Conservation (phyloP, 2,113 vertebrate species). For the Cygnus buccinator region DNA sequence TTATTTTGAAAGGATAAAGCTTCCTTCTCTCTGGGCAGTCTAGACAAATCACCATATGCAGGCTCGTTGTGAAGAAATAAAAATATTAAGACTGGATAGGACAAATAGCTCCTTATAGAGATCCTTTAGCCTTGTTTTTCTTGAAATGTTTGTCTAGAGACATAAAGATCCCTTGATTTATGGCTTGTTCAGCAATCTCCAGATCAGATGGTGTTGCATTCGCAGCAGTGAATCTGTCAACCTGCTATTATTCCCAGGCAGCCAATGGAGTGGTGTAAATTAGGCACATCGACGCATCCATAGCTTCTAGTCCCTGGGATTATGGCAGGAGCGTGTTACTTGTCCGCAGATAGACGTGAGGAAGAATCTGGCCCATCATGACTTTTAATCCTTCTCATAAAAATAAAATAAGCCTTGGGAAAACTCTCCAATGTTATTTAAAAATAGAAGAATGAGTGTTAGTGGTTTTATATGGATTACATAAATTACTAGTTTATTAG, state of each 20-base stretch:
- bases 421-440: conserved; percentile 39
- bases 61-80: background rate
- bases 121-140: conserved; percentile 48
- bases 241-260: background rate
- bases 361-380: conserved; percentile 32
- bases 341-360: conserved; percentile 26
- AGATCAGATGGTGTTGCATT: conserved; percentile 35
- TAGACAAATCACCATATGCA: background rate
- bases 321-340: background rate
- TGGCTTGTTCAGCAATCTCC: conserved; percentile 26
- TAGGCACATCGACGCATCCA: background rate
- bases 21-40: background rate
- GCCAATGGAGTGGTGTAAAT: background rate
- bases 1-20: background rate
- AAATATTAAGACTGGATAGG: conserved; percentile 30
- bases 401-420: conserved; percentile 57
- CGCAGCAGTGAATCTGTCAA: conserved; percentile 56
- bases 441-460: conserved; percentile 58
- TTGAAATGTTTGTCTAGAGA: conserved; percentile 55
- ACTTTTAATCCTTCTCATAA: conserved; percentile 60
- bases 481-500: conserved; percentile 61
- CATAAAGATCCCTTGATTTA: conserved; percentile 32
- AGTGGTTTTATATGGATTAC: conserved; percentile 62
- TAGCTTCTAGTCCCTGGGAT: background rate
- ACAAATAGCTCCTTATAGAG: conserved; percentile 23